Percentiles rank a stretch among this genome's conserved stretches.
These are phyloP conservation scores for Meandrusa payeni DNA, from an alignment of 2,888 invertebrate species.

Conservation along the genomic window DNA sequence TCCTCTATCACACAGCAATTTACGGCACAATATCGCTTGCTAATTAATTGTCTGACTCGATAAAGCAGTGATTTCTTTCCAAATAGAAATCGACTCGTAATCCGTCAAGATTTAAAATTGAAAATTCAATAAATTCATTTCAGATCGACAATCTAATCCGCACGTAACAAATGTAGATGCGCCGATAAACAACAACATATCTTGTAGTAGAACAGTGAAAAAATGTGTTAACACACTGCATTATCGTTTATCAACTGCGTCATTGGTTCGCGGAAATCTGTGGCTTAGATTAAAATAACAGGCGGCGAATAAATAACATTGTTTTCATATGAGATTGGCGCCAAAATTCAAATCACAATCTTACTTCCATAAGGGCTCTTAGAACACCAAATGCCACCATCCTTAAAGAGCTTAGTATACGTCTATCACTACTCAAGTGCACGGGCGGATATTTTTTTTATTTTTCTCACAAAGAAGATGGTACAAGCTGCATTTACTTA, in stretches of 20 bases:
- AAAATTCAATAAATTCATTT: neutral
- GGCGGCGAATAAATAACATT: constrained; percentile 13
- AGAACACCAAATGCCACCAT: too few relatives aligned
- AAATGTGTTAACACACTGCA: constrained; percentile 18
- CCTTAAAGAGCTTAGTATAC: too few relatives aligned
- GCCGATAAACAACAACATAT: constrained; percentile 16
- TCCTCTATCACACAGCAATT: too few relatives aligned
- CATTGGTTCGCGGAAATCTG: constrained; percentile 23
- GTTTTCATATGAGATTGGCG: too few relatives aligned
- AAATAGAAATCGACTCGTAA: neutral
- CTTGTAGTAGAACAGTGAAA: constrained; percentile 21
- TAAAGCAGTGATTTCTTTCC: neutral
- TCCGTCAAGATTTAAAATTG: neutral
- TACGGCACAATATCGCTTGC: too few relatives aligned
- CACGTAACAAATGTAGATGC: constrained; percentile 20
- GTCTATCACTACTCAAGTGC: too few relatives aligned
- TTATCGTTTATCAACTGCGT: constrained; percentile 19
- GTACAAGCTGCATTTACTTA: too few relatives aligned
- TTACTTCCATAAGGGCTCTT: too few relatives aligned
- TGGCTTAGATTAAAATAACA: constrained; percentile 6
- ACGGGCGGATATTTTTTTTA: too few relatives aligned
- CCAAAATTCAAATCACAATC: too few relatives aligned
- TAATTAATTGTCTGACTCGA: too few relatives aligned
- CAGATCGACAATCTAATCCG: constrained; percentile 10
- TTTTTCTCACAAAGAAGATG: too few relatives aligned